A percentile compares a stretch with the other conserved stretches of the same genome.
phyloP scores from a whole-genome alignment of 2,797 vertebrate genomes.

The Myotis daubentonii region DNA sequence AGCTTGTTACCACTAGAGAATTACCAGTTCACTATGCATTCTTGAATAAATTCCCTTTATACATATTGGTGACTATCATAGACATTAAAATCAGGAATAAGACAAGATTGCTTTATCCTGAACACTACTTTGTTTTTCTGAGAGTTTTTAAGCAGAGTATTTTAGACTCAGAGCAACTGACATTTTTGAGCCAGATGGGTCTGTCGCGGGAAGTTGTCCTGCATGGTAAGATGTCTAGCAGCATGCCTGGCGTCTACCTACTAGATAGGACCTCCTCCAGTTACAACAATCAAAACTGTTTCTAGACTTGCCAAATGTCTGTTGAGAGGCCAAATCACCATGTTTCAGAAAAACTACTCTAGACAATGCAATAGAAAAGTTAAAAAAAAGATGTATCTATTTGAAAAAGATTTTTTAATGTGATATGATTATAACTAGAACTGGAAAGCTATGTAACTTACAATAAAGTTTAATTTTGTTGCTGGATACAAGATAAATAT shows the following conservation, averaged over 20 bases:
- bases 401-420: background rate
- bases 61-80: background rate
- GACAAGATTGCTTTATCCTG: background rate
- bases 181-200: background rate
- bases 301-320: background rate
- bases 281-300: background rate
- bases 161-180: background rate
- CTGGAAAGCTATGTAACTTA: background rate
- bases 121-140: background rate
- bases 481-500: background rate
- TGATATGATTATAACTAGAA: background rate
- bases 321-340: background rate
- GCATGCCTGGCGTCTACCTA: background rate
- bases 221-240: background rate
- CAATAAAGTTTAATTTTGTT: background rate
- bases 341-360: background rate
- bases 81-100: background rate
- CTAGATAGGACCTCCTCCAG: background rate
- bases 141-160: background rate
- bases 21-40: background rate
- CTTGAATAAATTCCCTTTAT: background rate
- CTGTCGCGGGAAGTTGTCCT: background rate
- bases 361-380: background rate
- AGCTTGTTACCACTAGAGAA: background rate
- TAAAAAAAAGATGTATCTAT: background rate